A percentile compares a stretch with the other conserved stretches of the same genome.
These are phyloP conservation scores for Yasuhikotakia modesta DNA, from an alignment of 2,797 vertebrate species.

Conservation along the genomic window DNA sequence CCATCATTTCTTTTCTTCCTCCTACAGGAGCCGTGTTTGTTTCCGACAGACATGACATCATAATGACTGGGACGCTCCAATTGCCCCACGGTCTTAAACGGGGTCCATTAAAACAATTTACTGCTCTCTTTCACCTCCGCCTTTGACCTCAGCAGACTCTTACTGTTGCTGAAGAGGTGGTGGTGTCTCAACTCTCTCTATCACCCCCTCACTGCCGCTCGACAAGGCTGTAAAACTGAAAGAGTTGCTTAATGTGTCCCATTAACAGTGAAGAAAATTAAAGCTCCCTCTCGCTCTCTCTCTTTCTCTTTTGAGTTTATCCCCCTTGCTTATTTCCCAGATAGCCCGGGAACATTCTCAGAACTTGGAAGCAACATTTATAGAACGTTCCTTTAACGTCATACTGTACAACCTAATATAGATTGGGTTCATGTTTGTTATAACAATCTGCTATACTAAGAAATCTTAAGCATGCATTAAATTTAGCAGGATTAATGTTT, in stretches of 20 bases:
- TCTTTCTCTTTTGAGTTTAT: constrained; percentile 64
- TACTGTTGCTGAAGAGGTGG: constrained; percentile 40
- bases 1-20: too few species aligned
- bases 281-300: constrained; percentile 60
- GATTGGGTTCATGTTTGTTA: too few species aligned
- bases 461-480: background rate
- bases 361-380: background rate
- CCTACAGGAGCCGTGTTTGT: too few species aligned
- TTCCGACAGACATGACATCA: too few species aligned
- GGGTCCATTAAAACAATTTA: constrained; percentile 42
- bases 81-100: too few species aligned
- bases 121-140: constrained; percentile 17
- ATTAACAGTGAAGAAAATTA: constrained; percentile 46
- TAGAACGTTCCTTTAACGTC: too few species aligned
- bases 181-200: background rate
- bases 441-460: too few species aligned
- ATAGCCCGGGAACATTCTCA: too few species aligned
- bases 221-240: constrained; percentile 26
- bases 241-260: constrained; percentile 42
- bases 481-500: background rate
- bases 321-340: constrained; percentile 46
- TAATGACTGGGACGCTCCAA: too few species aligned
- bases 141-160: constrained; percentile 39
- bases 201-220: background rate
- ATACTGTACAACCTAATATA: background rate